Conservation (phyloP, 37 sponge, comb jelly and placozoan genomes). For the Crambe crambe region DNA sequence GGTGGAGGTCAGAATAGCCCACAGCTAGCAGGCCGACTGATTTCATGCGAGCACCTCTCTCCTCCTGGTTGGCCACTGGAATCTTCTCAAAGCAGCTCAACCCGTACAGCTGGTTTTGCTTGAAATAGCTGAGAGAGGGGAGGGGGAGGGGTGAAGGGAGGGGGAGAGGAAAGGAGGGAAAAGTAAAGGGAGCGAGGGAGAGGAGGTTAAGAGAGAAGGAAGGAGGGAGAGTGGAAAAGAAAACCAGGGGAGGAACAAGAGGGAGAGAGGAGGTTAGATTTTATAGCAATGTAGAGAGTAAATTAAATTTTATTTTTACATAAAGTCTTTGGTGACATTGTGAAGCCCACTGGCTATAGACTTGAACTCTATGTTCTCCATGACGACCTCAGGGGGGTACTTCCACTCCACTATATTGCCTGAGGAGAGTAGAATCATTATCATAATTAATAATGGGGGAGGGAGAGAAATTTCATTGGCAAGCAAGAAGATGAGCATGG, state of each 20-base stretch:
- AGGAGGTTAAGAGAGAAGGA: not conserved
- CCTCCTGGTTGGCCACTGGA: slow-evolving; percentile 75
- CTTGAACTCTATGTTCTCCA: slow-evolving; percentile 95
- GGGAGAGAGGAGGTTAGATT: no score
- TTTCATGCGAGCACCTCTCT: slow-evolving; percentile 98
- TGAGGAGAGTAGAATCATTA: slow-evolving; percentile 19
- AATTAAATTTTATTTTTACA: slow-evolving; percentile 76
- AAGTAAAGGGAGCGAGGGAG: not conserved
- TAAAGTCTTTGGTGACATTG: slow-evolving; percentile 80
- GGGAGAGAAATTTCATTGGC: not conserved
- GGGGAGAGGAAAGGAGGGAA: not conserved
- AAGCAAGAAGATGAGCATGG: not conserved
- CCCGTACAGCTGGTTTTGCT: slow-evolving; percentile 75
- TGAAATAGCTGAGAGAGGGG: slow-evolving; percentile 73
- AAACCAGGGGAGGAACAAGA: no score
- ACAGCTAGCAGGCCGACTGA: slow-evolving; percentile 87
- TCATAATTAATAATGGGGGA: not conserved
- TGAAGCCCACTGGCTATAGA: slow-evolving; percentile 96
- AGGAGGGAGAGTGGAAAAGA: not conserved
- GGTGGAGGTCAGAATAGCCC: slow-evolving; percentile 67
- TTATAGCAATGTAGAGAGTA: no score
- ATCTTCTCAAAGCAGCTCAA: slow-evolving; percentile 89
- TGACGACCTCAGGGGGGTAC: slow-evolving; percentile 68
- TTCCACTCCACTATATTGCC: slow-evolving; percentile 94
- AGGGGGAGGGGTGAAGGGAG: not conserved